A percentile compares a stretch with the other conserved stretches of the same genome.
These are phyloP conservation scores for Oostethus manadensis DNA, from an alignment of 2,113 vertebrate genomes.

Conservation along the genomic window DNA sequence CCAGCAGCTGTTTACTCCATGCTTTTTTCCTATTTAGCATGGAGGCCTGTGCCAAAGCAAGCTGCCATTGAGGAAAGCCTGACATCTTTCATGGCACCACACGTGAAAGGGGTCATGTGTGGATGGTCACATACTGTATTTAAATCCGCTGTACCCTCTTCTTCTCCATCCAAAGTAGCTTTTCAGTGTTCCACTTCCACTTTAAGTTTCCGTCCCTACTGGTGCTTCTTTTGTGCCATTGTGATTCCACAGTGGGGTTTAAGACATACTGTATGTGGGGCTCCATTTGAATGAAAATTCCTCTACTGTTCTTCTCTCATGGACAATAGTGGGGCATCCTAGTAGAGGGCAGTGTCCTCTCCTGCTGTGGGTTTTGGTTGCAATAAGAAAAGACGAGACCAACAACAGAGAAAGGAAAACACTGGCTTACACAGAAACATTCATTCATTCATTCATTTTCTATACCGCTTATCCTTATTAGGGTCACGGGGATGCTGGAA, in stretches of 20 bases:
- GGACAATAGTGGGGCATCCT: constrained; percentile 61
- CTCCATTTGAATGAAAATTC: constrained; percentile 83
- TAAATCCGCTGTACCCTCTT: constrained; percentile 42
- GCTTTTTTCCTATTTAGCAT: constrained; percentile 40
- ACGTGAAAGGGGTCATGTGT: constrained; percentile 50
- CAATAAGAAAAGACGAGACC: constrained; percentile 72
- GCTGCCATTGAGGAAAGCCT: constrained; percentile 59
- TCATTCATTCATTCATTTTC: no score
- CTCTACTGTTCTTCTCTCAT: constrained; percentile 72
- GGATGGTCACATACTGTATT: constrained; percentile 30
- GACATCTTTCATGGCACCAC: constrained; percentile 50
- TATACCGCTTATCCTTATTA: no score
- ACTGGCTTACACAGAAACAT: constrained; percentile 58
- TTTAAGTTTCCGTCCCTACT: constrained; percentile 64
- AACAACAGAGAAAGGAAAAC: constrained; percentile 54
- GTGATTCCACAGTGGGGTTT: constrained; percentile 70
- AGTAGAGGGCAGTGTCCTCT: constrained; percentile 62
- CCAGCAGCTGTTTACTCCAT: constrained; percentile 56
- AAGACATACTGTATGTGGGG: constrained; percentile 52
- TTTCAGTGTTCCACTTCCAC: constrained; percentile 62
- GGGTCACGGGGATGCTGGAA: no score
- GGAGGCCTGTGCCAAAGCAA: constrained; percentile 60
- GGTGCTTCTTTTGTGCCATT: constrained; percentile 66
- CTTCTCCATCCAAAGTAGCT: constrained; percentile 42
- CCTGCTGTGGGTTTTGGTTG: constrained; percentile 77